Evolutionary conservation across 2,888 invertebrate genomes (phyloP), one percentile per base, ranked within the genome.

Genomic region (Margaritifera margaritifera): DNA sequence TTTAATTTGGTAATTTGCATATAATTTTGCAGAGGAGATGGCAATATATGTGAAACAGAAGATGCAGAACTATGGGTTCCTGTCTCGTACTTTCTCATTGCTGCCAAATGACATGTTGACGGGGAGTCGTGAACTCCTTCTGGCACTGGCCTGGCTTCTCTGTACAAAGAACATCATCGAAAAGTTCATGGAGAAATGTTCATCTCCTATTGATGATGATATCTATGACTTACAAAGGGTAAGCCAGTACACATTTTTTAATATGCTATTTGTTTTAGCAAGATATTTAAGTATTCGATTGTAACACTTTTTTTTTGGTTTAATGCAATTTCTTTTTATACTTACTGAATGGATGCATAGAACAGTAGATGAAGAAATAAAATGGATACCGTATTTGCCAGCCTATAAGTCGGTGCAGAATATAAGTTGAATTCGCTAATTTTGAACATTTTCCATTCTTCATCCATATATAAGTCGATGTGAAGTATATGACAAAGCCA

Each of bases 61-160:
- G 58, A 74, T 89, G 73, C 85, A 86, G 69, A 71, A 79, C 18
- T 72, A 74, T 60, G 88, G 88, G 2, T 89, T 85, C 73, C 71
- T 79, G 52, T 85, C 82, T 2, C 67, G 68, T 1, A 82, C 80
- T 25, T 86, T 89, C 73, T 76, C 84, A 1, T 59, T 59, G n/a
- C 77, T 89, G 24, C 85, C 86, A 4, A 77, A 75, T 63, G 84
- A 86, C 79, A 81, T 84, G 80, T 71, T 66, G 18, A 61, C 58
- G 31, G 88, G 89, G 1, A 88, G 88, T 70, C 72, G 88, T 31
- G 88, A 89, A 66, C 74, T 88, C 20, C 74, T 89, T 64, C 78
- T 89, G 58, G 88, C 87, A 2, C 74, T 88, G 62, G 88, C 86
- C 25, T 89, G 88, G 88, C 74, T 89, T 62, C 61, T 89, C 62